Evolutionary conservation across 1,140 invertebrate species (phyloP).

Genomic region (Aradophagus sp.): DNA sequence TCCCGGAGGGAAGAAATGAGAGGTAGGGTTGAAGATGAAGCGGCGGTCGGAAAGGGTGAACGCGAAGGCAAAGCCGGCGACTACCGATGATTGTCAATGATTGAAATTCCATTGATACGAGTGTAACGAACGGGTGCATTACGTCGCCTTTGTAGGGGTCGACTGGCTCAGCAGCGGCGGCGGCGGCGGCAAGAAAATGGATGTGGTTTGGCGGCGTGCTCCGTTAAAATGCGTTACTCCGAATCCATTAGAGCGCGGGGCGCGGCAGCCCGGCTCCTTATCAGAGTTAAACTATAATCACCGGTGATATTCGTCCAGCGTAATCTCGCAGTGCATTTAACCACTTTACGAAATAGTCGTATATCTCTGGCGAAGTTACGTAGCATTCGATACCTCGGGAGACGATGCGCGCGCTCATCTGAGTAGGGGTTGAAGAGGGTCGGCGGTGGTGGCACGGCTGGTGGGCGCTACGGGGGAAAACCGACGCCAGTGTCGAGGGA

Average conservation of each 20-base stretch:
- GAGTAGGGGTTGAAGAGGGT: slow-evolving; percentile 50
- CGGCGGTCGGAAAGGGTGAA: no score
- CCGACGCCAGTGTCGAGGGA: slow-evolving; percentile 58
- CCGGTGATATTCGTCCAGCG: slow-evolving; percentile 60
- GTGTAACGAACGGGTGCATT: slow-evolving; percentile 32
- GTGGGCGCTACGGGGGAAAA: slow-evolving; percentile 29
- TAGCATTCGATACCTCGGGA: slow-evolving; percentile 72
- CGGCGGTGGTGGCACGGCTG: slow-evolving; percentile 40
- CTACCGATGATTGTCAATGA: no score
- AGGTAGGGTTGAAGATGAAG: no score
- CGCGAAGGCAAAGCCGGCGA: no score
- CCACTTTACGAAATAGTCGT: slow-evolving; percentile 73
- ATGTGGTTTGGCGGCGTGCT: slow-evolving; percentile 21
- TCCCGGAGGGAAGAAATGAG: no score
- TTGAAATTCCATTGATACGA: no score
- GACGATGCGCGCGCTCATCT: slow-evolving; percentile 60
- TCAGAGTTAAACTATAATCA: slow-evolving; percentile 51
- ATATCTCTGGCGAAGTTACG: slow-evolving; percentile 68
- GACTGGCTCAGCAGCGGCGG: no score
- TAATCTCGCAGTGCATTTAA: slow-evolving; percentile 74
- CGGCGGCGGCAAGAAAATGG: slow-evolving; percentile 37
- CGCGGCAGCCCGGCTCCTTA: slow-evolving; percentile 32
- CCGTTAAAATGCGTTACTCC: slow-evolving; percentile 30
- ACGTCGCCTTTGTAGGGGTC: no score
- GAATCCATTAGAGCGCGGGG: slow-evolving; percentile 31